phyloP scores from a whole-genome alignment of 2,113 vertebrate species.

The Varanus salvator region DNA sequence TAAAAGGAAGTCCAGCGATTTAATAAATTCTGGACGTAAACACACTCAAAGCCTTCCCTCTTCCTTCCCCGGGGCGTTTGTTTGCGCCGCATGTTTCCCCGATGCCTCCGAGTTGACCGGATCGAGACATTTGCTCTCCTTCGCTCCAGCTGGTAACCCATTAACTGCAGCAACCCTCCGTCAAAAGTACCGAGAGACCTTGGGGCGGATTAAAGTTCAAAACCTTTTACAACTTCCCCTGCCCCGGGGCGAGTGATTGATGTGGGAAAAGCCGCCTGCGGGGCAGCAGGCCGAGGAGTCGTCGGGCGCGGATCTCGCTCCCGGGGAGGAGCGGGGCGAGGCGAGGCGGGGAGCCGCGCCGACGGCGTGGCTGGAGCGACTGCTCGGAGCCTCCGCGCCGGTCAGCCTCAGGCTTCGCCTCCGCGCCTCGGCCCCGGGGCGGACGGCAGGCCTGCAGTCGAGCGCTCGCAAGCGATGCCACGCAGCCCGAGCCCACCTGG shows the following conservation, averaged over 20 bases:
- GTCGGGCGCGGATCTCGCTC: neutral
- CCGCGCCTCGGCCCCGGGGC: too few relatives aligned
- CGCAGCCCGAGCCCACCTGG: too few relatives aligned
- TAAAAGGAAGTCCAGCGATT: neutral
- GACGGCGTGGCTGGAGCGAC: too few relatives aligned
- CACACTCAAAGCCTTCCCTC: neutral
- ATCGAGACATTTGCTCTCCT: neutral
- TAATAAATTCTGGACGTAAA: too few relatives aligned
- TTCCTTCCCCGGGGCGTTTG: neutral
- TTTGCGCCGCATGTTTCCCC: neutral
- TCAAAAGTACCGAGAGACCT: neutral
- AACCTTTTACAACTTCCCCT: conserved; percentile 34
- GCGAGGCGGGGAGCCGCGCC: neutral
- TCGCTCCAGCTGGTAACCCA: neutral
- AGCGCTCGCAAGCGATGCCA: neutral
- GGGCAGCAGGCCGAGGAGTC: neutral
- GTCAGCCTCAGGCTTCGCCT: neutral
- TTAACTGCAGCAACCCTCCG: neutral
- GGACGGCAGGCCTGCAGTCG: too few relatives aligned
- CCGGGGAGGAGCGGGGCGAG: neutral
- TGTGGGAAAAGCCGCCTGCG: conserved; percentile 7
- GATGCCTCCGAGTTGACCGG: neutral
- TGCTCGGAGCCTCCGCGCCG: neutral
- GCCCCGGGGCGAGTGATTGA: conserved; percentile 8
- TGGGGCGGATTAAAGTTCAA: conserved; percentile 37